Conservation (phyloP, 1,140 invertebrate genomes). For the Trachelipus rathkii region DNA sequence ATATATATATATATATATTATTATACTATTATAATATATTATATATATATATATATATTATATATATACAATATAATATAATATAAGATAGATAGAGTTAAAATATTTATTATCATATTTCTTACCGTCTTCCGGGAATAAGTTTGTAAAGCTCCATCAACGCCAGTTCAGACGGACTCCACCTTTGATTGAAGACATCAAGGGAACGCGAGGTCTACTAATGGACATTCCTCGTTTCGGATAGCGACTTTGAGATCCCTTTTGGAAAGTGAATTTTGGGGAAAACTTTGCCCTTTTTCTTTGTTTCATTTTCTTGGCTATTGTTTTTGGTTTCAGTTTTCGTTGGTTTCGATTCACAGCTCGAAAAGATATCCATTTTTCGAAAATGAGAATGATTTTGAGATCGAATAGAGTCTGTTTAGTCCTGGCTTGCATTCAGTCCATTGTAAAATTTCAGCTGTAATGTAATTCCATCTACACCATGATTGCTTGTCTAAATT, state of each 20-base stretch:
- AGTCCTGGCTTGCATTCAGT: neutral
- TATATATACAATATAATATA: too few species aligned
- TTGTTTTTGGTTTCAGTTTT: neutral
- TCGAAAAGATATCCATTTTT: slow-evolving; percentile 1
- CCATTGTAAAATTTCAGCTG: neutral
- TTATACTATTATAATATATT: too few species aligned
- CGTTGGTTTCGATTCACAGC: neutral
- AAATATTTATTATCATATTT: too few species aligned
- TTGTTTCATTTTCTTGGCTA: neutral
- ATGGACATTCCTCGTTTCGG: neutral
- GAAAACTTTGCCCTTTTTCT: neutral
- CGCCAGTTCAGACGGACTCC: neutral
- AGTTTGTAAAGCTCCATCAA: neutral
- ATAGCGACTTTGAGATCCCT: neutral
- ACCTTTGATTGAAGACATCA: neutral
- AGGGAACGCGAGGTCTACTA: neutral
- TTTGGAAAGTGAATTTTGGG: neutral
- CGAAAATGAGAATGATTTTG: neutral
- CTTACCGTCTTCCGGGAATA: neutral
- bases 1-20: too few species aligned
- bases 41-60: too few species aligned
- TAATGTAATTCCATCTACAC: neutral
- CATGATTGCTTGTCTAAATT: neutral
- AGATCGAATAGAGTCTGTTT: neutral
- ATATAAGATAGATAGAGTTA: too few species aligned